These are phyloP conservation scores for Hydrochoerus hydrochaeris DNA, from an alignment of 2,113 vertebrate genomes.

Conservation along the genomic window DNA sequence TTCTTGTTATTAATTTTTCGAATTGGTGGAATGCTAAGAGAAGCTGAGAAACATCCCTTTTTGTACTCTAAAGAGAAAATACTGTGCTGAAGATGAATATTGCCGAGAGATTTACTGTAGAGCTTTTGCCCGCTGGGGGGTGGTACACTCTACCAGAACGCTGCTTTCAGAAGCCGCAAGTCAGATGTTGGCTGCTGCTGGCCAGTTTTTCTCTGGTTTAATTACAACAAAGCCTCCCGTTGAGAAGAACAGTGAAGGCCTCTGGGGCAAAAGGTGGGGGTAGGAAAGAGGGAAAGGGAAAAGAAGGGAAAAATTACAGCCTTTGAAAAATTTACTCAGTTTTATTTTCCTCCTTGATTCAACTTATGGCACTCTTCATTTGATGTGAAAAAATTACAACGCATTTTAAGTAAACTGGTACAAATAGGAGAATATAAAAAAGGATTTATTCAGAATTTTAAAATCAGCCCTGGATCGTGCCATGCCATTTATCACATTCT, in stretches of 20 bases:
- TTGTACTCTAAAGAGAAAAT: slow-evolving; percentile 63
- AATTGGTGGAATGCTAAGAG: slow-evolving; percentile 58
- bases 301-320: slow-evolving; percentile 62
- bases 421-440: neutral
- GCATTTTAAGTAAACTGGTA: slow-evolving; percentile 63
- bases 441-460: slow-evolving; percentile 50
- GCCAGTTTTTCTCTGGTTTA: slow-evolving; percentile 89
- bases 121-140: slow-evolving; percentile 97
- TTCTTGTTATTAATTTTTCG: slow-evolving; percentile 43
- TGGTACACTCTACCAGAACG: slow-evolving; percentile 94
- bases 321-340: slow-evolving; percentile 77
- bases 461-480: slow-evolving; percentile 51
- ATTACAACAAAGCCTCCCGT: slow-evolving; percentile 90
- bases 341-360: slow-evolving; percentile 76
- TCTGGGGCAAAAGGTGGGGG: slow-evolving; percentile 79
- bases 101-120: slow-evolving; percentile 89
- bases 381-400: slow-evolving; percentile 70
- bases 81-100: slow-evolving; percentile 84
- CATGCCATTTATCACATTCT: slow-evolving; percentile 68
- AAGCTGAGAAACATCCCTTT: slow-evolving; percentile 48
- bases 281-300: slow-evolving; percentile 31
- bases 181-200: slow-evolving; percentile 87
- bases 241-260: slow-evolving; percentile 84
- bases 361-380: slow-evolving; percentile 76
- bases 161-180: slow-evolving; percentile 85